Base-by-base conservation (phyloP, 2,797 vertebrate species). In the Pelochelys cantorii region DNA sequence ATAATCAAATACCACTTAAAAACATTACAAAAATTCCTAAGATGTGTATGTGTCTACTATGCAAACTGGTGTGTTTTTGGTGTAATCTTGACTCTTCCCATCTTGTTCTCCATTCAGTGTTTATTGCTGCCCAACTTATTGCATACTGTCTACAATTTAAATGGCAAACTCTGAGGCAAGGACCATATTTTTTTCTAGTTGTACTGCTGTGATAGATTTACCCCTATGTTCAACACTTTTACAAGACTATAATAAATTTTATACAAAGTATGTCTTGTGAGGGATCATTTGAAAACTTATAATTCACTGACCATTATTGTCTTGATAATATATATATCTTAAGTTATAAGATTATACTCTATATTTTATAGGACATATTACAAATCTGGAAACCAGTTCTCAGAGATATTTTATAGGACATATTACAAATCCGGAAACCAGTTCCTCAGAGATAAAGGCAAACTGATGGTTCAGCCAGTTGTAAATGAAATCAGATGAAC, bases 31-130 rank as follows among this genome's bases (percentile, higher is more conserved):
- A 12, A 77, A n/a, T 79, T 0, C 1, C 71, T 93, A 55, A 0
- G 0, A 42, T 53, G 0, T 71, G 2, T 5, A 18, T 48, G 7
- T 83, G 5, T 1, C 79, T 75, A 34, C 77, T 54, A 25, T 48
- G 54, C 11, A 90, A 17, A 2, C 1, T 2, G 25, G 5, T 5
- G 86, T 71, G 1, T 1, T 53, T 13, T 56, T 77, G 20, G 22
- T 34, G 14, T 3, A 29, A 52, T 54, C 3, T 65, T 14, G 1
- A 34, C 53, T 34, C 74, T 54, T 48, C 31, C 81, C 60, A 88
- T 53, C 1, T 57, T 80, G 4, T 2, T 3, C 81, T 71, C 8
- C 29, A 1, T 3, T 60, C 48, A 13, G 4, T 48, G 2, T 2
- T 29, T 3, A 82, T 62, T 75, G 77, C 29, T 5, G 3, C 52